phyloP scores from a whole-genome alignment of 37 sponge, comb jelly and placozoan species.

The Cladorhizidae sp. region DNA sequence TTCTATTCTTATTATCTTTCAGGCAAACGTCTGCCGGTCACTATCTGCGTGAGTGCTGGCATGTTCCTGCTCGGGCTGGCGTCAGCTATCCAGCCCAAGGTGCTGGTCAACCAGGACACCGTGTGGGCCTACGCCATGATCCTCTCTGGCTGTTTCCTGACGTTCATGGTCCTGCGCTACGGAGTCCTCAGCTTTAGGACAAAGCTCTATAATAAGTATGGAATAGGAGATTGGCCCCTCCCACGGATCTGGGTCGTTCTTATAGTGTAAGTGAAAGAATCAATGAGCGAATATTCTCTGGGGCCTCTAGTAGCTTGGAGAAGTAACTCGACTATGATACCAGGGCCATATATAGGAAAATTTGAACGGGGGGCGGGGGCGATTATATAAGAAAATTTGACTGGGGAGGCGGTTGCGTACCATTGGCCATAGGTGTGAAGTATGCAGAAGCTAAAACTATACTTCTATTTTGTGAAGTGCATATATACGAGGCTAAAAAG shows the following conservation, averaged over 20 bases:
- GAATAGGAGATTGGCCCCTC: slow-evolving; percentile 81
- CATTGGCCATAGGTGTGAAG: too few relatives aligned
- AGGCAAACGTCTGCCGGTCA: slow-evolving; percentile 68
- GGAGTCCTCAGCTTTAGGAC: slow-evolving; percentile 54
- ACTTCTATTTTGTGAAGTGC: too few relatives aligned
- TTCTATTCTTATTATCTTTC: neutral
- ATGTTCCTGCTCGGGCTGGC: slow-evolving; percentile 52
- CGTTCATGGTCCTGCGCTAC: slow-evolving; percentile 61
- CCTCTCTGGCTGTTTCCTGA: slow-evolving; percentile 56
- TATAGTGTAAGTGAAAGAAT: slow-evolving; percentile 53
- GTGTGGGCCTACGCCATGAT: slow-evolving; percentile 83
- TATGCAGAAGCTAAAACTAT: too few relatives aligned
- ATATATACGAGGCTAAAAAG: too few relatives aligned
- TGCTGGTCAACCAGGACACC: slow-evolving; percentile 69
- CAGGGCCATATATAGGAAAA: too few relatives aligned
- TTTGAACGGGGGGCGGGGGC: too few relatives aligned
- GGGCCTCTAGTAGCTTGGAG: neutral
- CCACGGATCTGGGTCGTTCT: slow-evolving; percentile 76
- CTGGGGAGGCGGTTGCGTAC: too few relatives aligned
- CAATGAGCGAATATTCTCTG: neutral
- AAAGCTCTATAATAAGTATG: slow-evolving; percentile 67
- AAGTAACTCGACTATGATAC: neutral
- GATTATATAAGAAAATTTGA: too few relatives aligned
- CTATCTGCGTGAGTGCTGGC: slow-evolving; percentile 50
- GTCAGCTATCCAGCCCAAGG: slow-evolving; percentile 40